Evolutionary conservation across 2,113 vertebrate species (phyloP).

Genomic region (Girardinichthys multiradiatus): DNA sequence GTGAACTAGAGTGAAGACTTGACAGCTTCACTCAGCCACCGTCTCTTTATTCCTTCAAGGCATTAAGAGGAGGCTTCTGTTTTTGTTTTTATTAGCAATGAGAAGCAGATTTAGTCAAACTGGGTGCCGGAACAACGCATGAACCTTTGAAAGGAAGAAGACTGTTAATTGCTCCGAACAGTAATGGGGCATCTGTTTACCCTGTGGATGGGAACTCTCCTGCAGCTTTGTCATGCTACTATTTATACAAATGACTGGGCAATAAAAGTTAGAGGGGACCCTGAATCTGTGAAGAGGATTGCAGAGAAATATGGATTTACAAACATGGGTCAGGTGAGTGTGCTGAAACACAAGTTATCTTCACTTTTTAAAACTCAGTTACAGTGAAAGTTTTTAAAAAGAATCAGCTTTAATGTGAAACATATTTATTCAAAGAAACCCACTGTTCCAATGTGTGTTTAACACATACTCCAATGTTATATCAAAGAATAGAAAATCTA

Average conservation of each 20-base stretch:
- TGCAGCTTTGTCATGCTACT: slow-evolving; percentile 81
- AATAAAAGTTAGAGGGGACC: slow-evolving; percentile 84
- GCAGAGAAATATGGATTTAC: slow-evolving; percentile 91
- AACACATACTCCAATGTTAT: neutral
- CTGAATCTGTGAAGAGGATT: slow-evolving; percentile 83
- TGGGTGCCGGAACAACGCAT: neutral
- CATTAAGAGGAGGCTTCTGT: neutral
- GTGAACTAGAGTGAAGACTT: slow-evolving; percentile 35
- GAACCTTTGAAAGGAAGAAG: neutral
- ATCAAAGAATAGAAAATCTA: too few species aligned
- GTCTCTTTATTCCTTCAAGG: slow-evolving; percentile 11
- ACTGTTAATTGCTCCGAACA: neutral
- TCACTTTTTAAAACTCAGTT: neutral
- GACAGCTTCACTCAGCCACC: slow-evolving; percentile 14
- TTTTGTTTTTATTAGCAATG: slow-evolving; percentile 21
- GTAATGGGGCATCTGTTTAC: slow-evolving; percentile 42
- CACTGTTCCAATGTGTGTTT: neutral
- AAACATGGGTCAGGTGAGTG: slow-evolving; percentile 92
- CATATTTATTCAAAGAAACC: neutral
- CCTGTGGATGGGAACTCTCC: slow-evolving; percentile 81
- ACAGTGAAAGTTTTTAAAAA: neutral
- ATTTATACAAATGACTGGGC: slow-evolving; percentile 95
- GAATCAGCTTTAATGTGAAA: neutral
- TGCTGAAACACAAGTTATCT: neutral
- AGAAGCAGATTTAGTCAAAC: neutral